Percentiles rank a stretch among this genome's conserved stretches.
phyloP scores from a whole-genome alignment of 1,140 invertebrate species.

The Bombyx mandarina region DNA sequence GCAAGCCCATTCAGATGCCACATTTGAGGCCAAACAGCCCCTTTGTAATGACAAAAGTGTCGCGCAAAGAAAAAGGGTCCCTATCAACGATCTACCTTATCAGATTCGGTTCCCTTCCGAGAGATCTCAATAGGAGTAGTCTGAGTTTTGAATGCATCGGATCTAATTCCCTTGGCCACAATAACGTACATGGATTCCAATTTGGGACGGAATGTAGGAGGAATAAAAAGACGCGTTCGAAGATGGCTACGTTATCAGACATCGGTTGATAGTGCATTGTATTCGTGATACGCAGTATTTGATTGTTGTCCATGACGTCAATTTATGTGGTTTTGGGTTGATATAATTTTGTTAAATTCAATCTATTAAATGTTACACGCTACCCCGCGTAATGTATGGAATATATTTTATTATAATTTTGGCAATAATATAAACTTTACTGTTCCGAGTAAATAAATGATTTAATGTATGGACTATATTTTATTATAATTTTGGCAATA shows the following conservation, averaged over 20 bases:
- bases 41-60: conserved; percentile 70
- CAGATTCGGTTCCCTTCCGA: conserved; percentile 68
- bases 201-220: conserved; percentile 38
- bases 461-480: no score
- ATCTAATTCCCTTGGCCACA: conserved; percentile 59
- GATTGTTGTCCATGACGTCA: conserved; percentile 9
- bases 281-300: conserved; percentile 20
- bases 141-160: conserved; percentile 48
- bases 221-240: conserved; percentile 31
- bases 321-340: no score
- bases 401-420: no score
- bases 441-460: no score
- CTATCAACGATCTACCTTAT: conserved; percentile 67
- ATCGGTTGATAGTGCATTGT: conserved; percentile 28
- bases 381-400: no score
- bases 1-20: conserved; percentile 67
- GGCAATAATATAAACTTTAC: no score
- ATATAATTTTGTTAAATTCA: no score
- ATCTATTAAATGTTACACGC: no score
- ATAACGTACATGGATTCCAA: conserved; percentile 49
- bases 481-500: no score
- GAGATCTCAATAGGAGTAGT: conserved; percentile 60
- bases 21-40: conserved; percentile 59
- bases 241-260: conserved; percentile 33
- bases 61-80: conserved; percentile 66